Evolutionary conservation across 2,113 vertebrate genomes (phyloP).

Genomic region (Puntigrus tetrazona): DNA sequence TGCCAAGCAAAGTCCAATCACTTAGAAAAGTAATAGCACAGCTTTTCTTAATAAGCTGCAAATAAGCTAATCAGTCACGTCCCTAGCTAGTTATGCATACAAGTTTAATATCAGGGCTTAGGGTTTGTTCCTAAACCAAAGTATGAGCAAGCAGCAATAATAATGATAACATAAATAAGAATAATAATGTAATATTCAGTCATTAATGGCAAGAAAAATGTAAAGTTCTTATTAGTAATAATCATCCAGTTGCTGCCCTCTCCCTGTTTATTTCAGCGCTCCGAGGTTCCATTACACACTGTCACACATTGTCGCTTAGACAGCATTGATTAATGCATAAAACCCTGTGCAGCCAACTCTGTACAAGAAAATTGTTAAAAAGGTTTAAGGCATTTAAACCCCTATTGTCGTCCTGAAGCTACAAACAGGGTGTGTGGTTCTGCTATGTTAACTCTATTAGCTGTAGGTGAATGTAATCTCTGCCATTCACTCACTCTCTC

Average conservation of each 20-base stretch:
- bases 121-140: background rate
- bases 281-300: slow-evolving; percentile 46
- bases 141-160: background rate
- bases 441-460: slow-evolving; percentile 51
- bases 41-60: slow-evolving; percentile 11
- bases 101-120: background rate
- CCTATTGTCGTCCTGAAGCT: slow-evolving; percentile 67
- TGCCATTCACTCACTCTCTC: slow-evolving; percentile 18
- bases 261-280: slow-evolving; percentile 32
- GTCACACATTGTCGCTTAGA: slow-evolving; percentile 45
- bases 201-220: background rate
- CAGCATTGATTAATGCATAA: slow-evolving; percentile 56
- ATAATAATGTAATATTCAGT: background rate
- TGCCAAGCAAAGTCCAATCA: too few species aligned
- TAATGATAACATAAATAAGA: background rate
- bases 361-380: slow-evolving; percentile 65
- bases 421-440: slow-evolving; percentile 59
- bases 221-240: slow-evolving; percentile 37
- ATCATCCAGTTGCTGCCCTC: slow-evolving; percentile 41
- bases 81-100: background rate
- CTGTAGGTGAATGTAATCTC: slow-evolving; percentile 53
- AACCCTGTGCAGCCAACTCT: slow-evolving; percentile 40
- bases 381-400: slow-evolving; percentile 62
- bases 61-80: background rate
- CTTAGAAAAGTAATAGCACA: background rate